Evolutionary conservation across 2,113 vertebrate genomes (phyloP).

Genomic region (Actenoides lindsayi): DNA sequence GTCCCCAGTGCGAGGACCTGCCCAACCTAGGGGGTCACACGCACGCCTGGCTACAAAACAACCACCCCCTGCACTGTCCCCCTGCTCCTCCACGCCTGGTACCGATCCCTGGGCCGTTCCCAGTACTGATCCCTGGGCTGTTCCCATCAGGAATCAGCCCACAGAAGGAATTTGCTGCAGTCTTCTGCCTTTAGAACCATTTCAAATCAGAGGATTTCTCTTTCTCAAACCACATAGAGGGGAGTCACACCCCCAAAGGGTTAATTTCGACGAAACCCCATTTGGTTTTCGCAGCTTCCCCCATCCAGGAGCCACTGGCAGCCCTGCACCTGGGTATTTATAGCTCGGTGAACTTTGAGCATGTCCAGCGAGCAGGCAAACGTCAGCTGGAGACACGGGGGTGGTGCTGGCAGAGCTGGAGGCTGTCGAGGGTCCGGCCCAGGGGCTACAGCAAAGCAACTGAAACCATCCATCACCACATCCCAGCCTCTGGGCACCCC

Average conservation of each 20-base stretch:
- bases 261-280: constrained; percentile 9
- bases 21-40: not conserved
- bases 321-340: constrained; percentile 35
- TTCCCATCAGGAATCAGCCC: not conserved
- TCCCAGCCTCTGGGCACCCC: fast-evolving
- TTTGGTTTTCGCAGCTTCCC: not conserved
- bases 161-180: constrained; percentile 35
- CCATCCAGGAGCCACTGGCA: not conserved
- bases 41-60: not conserved
- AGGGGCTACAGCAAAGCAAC: not conserved
- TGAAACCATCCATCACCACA: fast-evolving
- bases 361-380: not conserved
- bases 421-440: not conserved
- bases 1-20: not conserved
- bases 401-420: not conserved
- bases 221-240: fast-evolving
- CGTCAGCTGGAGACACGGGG: not conserved
- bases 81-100: not conserved
- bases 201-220: not conserved
- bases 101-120: not conserved
- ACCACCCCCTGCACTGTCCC: not conserved
- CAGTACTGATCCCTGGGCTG: not conserved
- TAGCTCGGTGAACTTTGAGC: constrained; percentile 67
- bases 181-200: constrained; percentile 4
- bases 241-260: not conserved